Evolutionary conservation across 2,797 vertebrate species (phyloP).

Genomic region (Danionella dracula): DNA sequence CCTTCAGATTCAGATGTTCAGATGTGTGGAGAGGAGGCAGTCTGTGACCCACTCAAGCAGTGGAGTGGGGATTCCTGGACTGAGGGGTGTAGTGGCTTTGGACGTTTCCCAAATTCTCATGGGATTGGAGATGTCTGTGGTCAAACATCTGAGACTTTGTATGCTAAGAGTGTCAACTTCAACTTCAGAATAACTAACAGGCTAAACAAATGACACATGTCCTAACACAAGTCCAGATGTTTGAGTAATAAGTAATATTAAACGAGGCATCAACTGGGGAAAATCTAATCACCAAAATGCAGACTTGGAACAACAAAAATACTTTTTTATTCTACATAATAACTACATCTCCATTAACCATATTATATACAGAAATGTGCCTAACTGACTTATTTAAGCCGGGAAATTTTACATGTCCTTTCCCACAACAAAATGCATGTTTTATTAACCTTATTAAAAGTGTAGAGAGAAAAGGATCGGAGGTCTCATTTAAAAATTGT

Average conservation of each 20-base stretch:
- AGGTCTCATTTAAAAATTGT: no score
- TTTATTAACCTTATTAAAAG: background rate
- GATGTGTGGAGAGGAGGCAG: conserved; percentile 28
- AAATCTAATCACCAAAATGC: conserved; percentile 28
- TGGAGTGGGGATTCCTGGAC: background rate
- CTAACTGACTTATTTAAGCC: conserved; percentile 8
- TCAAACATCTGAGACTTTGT: background rate
- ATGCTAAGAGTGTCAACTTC: background rate
- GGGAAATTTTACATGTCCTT: background rate
- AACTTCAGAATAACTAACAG: no score
- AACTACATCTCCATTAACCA: conserved; percentile 4
- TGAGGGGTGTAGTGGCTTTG: conserved; percentile 1
- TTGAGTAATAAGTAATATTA: conserved; percentile 20
- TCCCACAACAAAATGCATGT: background rate
- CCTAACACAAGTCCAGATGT: conserved; percentile 5
- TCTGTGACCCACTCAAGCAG: background rate
- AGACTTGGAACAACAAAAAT: conserved; percentile 13
- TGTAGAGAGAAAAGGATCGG: background rate
- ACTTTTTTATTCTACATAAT: no score
- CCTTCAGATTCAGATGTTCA: conserved; percentile 30
- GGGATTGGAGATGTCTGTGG: background rate
- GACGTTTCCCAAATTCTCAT: background rate
- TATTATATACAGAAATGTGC: background rate
- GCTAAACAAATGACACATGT: conserved; percentile 14
- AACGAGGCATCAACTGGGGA: conserved; percentile 10